Base-by-base conservation (phyloP, 1,140 invertebrate species). In the Sitobion miscanthi region DNA sequence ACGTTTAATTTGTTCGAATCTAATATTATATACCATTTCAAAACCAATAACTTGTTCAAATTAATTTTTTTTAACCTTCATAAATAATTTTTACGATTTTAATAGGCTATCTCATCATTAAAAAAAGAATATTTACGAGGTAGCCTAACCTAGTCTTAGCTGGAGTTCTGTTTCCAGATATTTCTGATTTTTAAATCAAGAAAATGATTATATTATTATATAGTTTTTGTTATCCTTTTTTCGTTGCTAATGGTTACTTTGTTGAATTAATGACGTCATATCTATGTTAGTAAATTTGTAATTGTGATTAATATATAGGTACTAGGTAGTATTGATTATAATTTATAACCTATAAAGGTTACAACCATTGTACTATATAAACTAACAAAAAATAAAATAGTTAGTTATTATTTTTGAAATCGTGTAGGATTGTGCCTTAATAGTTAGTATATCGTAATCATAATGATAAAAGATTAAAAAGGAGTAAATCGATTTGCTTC, bases 191-290 rank as follows among this genome's bases (percentile, higher is more conserved):
- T 54, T 35, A 54, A 89, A n/a, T 54, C 87, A 54, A 35, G 49
- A 54, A 89, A 54, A 35, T 89, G 23, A 35, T 47, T 35, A 35
- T 88, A 23, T 89, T 54, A 49, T 49, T 23, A 54, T 23, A 57
- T 30, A 57, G 52, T 38, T 57, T 69, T 90, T 90, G 89, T 90
- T 90, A 90, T 90, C 25, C 30, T 90, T 90, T 90, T 49, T 90
- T 45, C 57, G 89, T 90, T 69, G 54, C 89, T 45, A 62, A n/a
- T 90, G 89, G 89, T 90, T 69, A 90, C 89, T 45, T 90, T 17
- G 57, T 69, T 45, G 54, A 62, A 90, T 90, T 90, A 90, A 52
- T 90, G 89, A 90, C 89, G 89, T 90, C 89, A 62, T 54, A 89
- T 38, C 9, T 89, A 54, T 45, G 23, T 89, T 88, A 23, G 52